Conservation (phyloP, 2,113 vertebrate genomes). For the Mustela nigripes region DNA sequence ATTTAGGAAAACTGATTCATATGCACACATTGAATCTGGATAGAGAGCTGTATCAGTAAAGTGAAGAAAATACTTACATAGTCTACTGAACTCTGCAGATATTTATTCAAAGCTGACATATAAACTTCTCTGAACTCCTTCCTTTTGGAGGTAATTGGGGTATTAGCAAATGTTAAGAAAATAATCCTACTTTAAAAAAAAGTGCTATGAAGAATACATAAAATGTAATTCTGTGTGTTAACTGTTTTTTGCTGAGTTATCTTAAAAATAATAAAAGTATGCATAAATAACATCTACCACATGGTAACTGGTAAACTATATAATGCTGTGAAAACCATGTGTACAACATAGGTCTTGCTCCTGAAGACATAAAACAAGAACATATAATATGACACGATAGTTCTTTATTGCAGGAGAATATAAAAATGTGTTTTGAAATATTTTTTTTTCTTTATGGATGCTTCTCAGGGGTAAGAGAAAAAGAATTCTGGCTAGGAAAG, state of each 20-base stretch:
- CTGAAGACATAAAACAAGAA: not conserved
- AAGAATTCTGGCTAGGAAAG: not conserved
- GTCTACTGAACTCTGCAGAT: not conserved
- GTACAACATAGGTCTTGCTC: not conserved
- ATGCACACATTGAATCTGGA: not conserved
- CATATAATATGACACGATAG: not conserved
- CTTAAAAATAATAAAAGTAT: not conserved
- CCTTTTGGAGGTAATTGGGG: not conserved
- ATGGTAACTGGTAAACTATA: not conserved
- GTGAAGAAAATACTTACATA: not conserved
- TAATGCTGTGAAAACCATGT: not conserved
- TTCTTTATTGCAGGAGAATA: not conserved
- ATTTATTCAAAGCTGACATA: not conserved
- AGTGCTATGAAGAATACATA: not conserved
- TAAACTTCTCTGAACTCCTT: not conserved
- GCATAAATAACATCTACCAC: not conserved
- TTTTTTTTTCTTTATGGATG: not conserved
- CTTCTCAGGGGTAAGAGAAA: not conserved
- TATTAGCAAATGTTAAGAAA: conserved; percentile 18
- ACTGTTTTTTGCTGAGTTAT: not conserved
- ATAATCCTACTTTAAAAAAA: not conserved
- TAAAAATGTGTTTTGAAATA: not conserved
- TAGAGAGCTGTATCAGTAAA: not conserved
- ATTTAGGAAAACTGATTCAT: not conserved
- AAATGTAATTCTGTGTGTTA: not conserved